Evolutionary conservation across 2,113 vertebrate species (phyloP), one percentile per base, ranked within the genome.

Genomic region (Pseudopipra pipra): DNA sequence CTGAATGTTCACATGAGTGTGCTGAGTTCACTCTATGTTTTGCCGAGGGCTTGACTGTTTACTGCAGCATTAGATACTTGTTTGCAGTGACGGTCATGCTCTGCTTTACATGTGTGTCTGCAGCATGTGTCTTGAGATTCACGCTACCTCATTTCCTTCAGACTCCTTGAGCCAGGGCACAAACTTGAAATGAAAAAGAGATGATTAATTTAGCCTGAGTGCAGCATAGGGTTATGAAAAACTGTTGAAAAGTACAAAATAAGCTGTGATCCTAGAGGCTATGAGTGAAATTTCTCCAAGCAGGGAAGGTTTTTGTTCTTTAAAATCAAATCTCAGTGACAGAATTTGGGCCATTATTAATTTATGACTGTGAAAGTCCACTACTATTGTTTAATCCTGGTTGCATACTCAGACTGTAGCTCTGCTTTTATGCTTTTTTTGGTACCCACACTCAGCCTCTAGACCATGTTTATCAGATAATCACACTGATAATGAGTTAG

Each of bases 391-490:
- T 72, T 56, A 35, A 33, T 58, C 24, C 8, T 65, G 11, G 21
- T 62, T 2, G 0, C 3, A 27, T 43, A 5, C 12, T 85, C 19
- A 47, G 11, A 46, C 11, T 21, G 4, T 22, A 74, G 7, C 3
- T 75, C 43, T 63, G 9, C 12, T 61, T 94, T 75, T 55, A 39
- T 5, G 5, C 2, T 54, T 92, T 46, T 46, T 39, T 37, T 79
- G 70, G 19, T 52, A 49, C 12, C 35, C 16, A 61, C 14, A 2
- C 20, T 59, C 22, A 68, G 21, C 4, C 13, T 78, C 21, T 52
- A 68, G 39, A n/a, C 35, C 8, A 15, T 25, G n/a, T 2, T 51
- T 7, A 81, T 65, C 9, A 51, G 8, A 46, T 67, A 18, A 30
- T 74, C 28, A n/a, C 5, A 11, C 5, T 71, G 41, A 23, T 2